Evolutionary conservation across 2,797 vertebrate genomes (phyloP).

Genomic region (Pteronotus mesoamericanus): DNA sequence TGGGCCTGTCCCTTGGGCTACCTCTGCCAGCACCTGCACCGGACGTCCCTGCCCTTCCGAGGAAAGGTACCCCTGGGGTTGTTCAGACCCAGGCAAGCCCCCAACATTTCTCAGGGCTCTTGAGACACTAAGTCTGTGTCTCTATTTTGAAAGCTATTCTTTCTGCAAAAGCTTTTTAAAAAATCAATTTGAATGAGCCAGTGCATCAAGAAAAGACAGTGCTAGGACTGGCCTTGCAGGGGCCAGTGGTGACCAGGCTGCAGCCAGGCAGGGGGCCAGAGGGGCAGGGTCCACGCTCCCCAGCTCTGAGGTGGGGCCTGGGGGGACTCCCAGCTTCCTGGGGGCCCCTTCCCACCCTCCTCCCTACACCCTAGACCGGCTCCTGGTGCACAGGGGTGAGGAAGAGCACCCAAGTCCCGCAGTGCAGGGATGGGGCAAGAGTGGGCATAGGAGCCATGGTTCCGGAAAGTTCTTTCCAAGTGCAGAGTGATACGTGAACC

Average conservation of each 20-base stretch:
- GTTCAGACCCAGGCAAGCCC: not conserved
- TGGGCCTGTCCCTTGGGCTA: not conserved
- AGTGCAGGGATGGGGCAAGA: accelerated
- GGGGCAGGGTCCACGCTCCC: not conserved
- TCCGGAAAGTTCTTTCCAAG: not conserved
- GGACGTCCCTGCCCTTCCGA: not conserved
- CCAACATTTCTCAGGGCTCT: accelerated
- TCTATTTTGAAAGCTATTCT: not conserved
- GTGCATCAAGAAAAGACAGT: not conserved
- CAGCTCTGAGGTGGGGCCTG: not conserved
- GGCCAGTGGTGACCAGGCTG: not conserved
- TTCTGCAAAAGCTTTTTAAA: not conserved
- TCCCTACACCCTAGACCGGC: accelerated
- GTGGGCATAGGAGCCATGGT: not conserved
- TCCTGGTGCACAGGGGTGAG: not conserved
- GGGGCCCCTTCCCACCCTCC: too few relatives aligned
- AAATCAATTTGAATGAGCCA: not conserved
- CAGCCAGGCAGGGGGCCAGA: not conserved
- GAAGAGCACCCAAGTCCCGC: not conserved
- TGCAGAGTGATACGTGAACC: not conserved
- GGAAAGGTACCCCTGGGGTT: not conserved
- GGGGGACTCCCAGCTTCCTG: not conserved
- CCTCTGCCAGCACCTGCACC: not conserved
- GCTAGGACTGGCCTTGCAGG: not conserved
- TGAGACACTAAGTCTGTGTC: not conserved